Base-by-base conservation (phyloP, 1,140 invertebrate species). In the Panagrolaimus sp. region DNA sequence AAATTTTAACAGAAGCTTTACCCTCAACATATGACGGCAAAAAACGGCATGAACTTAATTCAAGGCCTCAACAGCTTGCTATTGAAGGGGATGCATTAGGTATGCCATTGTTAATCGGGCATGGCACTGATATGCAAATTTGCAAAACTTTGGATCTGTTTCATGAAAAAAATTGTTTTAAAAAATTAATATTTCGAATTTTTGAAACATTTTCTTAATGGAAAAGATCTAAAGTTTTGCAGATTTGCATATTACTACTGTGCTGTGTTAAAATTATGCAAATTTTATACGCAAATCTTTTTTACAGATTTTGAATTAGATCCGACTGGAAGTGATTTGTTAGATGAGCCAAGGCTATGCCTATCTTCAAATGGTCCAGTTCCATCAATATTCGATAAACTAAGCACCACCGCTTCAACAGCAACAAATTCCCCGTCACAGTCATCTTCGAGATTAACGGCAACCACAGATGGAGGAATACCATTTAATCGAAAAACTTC, bases 1-100 rank as follows among this genome's bases (percentile, higher is more conserved):
- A 65, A 63, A 52, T 78, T 43, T 66, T 78, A 43, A 58, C 79
- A 10, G 76, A 81, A 28, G 79, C 79, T n/a, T 28, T 78, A 24
- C 77, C 77, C 26, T 52, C 68, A 3, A 58, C 62, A 2, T 78
- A 78, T 62, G 77, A 78, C 24, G 68, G 67, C 12, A 58, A 58
- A n/a, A 58, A 58, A n/a, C 52, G 52, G 17, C 52, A 58, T 21
- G 52, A 58, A 58, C 21, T 58, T 28, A 58, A 58, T 14, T 24
- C 52, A 26, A 79, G 75, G n/a, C 68, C 66, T 3, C 73, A 76
- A 65, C 64, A 75, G 32, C 67, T 76, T 10, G 64, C 77, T 24
- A 46, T 76, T 1, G 75, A 76, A 45, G 73, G 79, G 8, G 76
- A 73, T 26, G 45, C 62, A 7, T 28, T 71, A n/a, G 73, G 73